Conservation (phyloP, 2,113 vertebrate genomes). For the Speoplatyrhinus poulsoni region DNA sequence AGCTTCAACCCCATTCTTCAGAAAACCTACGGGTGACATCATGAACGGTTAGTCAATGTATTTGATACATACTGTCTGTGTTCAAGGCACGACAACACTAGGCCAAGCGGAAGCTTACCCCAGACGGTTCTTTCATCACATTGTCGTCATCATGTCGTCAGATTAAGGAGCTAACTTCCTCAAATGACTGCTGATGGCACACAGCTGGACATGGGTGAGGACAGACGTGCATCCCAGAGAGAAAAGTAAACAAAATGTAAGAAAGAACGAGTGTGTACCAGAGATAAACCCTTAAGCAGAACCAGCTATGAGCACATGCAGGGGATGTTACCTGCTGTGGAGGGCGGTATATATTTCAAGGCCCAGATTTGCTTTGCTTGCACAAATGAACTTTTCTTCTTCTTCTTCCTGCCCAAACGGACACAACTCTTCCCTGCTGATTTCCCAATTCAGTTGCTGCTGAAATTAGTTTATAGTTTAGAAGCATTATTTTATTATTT, state of each 20-base stretch:
- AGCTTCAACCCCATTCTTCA: no score
- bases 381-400: neutral
- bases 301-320: neutral
- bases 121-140: slow-evolving; percentile 36
- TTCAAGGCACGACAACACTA: slow-evolving; percentile 31
- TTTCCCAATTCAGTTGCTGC: no score
- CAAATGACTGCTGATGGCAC: neutral
- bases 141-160: slow-evolving; percentile 47
- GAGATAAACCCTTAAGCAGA: neutral
- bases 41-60: no score
- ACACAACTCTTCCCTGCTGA: no score
- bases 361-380: neutral
- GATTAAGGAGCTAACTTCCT: slow-evolving; percentile 13
- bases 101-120: neutral
- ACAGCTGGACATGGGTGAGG: neutral
- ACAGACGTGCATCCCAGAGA: neutral
- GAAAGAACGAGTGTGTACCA: neutral
- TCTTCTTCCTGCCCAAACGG: neutral
- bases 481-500: no score
- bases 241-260: neutral
- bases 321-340: neutral
- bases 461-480: no score
- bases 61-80: no score
- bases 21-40: no score
- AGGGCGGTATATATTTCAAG: neutral